Conservation (phyloP, 2,113 vertebrate genomes). For the Fregetta grallaria region DNA sequence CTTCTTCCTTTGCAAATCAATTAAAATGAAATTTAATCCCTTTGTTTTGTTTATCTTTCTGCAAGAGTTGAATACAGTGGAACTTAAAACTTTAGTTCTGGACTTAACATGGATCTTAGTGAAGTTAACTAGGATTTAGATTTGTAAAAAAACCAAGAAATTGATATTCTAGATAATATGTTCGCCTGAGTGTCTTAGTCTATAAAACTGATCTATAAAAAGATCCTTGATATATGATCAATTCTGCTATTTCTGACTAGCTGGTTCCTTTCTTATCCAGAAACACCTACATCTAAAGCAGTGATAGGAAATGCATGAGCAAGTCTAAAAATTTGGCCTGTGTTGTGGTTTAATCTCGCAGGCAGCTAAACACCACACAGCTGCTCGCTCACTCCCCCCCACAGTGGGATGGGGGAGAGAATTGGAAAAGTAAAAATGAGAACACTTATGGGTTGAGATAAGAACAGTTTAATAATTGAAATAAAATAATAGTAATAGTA, state of each 20-base stretch:
- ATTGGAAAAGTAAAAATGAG: no score
- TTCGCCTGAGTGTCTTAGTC: not conserved
- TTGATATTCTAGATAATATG: not conserved
- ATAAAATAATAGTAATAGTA: no score
- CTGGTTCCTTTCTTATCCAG: not conserved
- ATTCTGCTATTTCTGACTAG: not conserved
- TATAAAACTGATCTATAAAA: not conserved
- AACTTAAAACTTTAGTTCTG: not conserved
- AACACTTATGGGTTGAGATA: no score
- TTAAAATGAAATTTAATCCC: not conserved
- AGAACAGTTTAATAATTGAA: no score
- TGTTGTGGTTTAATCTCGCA: no score
- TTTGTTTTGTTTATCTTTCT: not conserved
- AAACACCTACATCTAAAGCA: not conserved
- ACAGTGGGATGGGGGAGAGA: no score
- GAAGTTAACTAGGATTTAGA: not conserved
- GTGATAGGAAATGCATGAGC: not conserved
- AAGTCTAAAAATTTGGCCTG: not conserved
- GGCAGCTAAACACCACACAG: no score
- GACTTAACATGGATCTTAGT: not conserved
- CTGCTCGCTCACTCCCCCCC: no score
- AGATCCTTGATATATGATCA: not conserved
- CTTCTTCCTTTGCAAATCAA: not conserved
- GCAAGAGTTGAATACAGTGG: not conserved
- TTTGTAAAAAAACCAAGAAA: not conserved